Base-by-base conservation (phyloP, 2,797 vertebrate species). In the Onychomys leucogaster region DNA sequence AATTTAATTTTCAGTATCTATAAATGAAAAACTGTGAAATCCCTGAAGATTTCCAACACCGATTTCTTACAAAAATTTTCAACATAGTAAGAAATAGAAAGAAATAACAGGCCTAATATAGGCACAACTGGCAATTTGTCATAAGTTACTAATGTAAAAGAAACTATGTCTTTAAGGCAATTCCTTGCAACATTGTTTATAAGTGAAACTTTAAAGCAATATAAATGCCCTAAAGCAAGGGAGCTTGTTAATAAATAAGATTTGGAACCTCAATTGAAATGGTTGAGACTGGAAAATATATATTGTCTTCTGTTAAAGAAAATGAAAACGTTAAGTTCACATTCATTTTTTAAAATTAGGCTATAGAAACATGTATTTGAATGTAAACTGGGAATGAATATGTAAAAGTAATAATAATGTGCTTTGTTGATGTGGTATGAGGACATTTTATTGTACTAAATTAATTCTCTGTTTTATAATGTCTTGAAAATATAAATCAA, bases 231-330 rank as follows among this genome's bases (percentile, higher is more conserved):
- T 25, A 25, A 55, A 87, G 12, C 73, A 89, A 94, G 32, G 29
- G 46, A 94, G 23, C 93, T 71, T 87, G 5, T 92, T 94, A 78
- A 92, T 94, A 78, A 92, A 57, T 95, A 93, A 76, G 69, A 77
- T 76, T 67, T 90, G 34, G 10, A 61, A 37, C 25, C 43, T 94
- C 57, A 65, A 10, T 89, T 73, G 78, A 86, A 93, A 92, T 96
- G 14, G 73, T 77, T 83, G 78, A 76, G 63, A 59, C 73, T 90
- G 37, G 34, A 76, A 90, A 89, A 89, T 73, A n/a, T 73, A 37
- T 57, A 61, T 2, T 29, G 1, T 90, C 43, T 89, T 95, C 41
- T 76, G 0, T 11, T 76, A 43, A 92, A 55, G 75, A 95, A 89
- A 86, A 67, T 89, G 49, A 59, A 80, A 93, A 83, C 87, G 75